phyloP scores from a whole-genome alignment of 2,888 invertebrate species.

The Matsumyia berberina region DNA sequence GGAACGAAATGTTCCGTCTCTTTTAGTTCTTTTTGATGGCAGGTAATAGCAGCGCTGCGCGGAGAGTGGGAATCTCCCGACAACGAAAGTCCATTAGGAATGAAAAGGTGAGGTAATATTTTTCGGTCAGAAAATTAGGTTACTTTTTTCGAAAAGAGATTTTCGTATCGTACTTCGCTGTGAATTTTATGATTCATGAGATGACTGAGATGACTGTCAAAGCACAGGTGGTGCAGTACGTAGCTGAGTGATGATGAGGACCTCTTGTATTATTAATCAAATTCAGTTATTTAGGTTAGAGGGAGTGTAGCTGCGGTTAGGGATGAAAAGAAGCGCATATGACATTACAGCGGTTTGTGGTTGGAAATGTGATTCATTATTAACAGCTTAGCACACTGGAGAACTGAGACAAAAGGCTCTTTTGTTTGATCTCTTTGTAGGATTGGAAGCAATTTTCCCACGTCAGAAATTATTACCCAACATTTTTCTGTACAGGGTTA shows the following conservation, averaged over 20 bases:
- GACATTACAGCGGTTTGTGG: too few species aligned
- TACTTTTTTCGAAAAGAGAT: background rate
- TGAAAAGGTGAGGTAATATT: slow-evolving; percentile 57
- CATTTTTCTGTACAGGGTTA: too few species aligned
- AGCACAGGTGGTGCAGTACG: slow-evolving; percentile 4
- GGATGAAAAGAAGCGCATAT: too few species aligned
- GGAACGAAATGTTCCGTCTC: slow-evolving; percentile 25
- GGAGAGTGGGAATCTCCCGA: slow-evolving; percentile 2
- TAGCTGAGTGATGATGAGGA: background rate
- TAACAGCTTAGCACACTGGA: too few species aligned
- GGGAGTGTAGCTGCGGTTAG: too few species aligned
- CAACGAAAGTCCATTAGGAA: slow-evolving; percentile 70
- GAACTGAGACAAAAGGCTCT: too few species aligned
- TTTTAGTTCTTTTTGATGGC: background rate
- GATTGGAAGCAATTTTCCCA: too few species aligned
- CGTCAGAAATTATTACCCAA: too few species aligned
- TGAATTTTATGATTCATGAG: slow-evolving; percentile 13
- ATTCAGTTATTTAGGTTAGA: too few species aligned
- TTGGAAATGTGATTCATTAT: too few species aligned
- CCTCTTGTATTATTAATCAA: background rate
- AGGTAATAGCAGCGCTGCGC: slow-evolving; percentile 25
- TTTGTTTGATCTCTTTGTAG: too few species aligned
- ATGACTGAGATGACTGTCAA: slow-evolving; percentile 4
- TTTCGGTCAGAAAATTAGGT: slow-evolving; percentile 32
- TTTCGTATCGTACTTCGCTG: background rate